These are phyloP conservation scores for Cochlearius cochlearius DNA, from an alignment of 2,113 vertebrate species.

Conservation along the genomic window DNA sequence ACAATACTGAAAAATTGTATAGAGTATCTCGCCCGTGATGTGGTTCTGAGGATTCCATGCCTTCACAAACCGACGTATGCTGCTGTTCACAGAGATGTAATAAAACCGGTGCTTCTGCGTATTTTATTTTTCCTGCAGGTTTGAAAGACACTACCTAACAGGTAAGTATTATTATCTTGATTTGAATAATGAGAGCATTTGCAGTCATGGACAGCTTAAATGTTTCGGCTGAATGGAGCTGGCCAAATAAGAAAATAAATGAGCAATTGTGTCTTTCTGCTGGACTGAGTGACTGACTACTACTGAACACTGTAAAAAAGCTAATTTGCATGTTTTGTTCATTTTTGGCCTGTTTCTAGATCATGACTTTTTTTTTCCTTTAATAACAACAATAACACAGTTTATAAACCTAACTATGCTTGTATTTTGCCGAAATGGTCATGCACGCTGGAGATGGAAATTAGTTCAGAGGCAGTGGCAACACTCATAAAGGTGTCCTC, in stretches of 20 bases:
- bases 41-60: background rate
- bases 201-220: background rate
- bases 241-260: background rate
- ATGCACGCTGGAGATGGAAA: background rate
- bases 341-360: background rate
- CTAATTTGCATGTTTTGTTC: background rate
- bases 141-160: background rate
- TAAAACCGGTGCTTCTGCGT: background rate
- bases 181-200: background rate
- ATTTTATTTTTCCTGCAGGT: background rate
- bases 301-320: background rate
- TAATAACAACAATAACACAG: background rate
- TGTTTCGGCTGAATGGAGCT: background rate
- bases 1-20: background rate
- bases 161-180: background rate
- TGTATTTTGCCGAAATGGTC: background rate
- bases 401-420: background rate
- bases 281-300: background rate
- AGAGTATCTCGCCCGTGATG: background rate
- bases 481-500: background rate
- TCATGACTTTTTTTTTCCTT: background rate
- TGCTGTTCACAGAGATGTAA: background rate
- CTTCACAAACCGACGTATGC: background rate
- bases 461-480: background rate
- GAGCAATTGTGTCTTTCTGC: background rate